These are phyloP conservation scores for Erebia aethiops DNA, from an alignment of 2,888 invertebrate species.

Conservation along the genomic window DNA sequence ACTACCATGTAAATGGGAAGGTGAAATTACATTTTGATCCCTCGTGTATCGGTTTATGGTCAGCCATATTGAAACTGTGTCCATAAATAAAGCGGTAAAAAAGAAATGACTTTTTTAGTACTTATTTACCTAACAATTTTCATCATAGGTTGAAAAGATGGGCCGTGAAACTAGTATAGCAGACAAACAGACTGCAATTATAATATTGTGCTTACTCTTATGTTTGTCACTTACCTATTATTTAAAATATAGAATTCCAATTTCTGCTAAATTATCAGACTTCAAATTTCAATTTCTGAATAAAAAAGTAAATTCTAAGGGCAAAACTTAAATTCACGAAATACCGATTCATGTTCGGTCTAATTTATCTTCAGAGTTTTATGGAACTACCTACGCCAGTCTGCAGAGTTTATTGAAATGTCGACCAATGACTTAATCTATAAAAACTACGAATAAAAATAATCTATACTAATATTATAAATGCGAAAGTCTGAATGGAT, in stretches of 20 bases:
- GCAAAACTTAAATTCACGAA: not conserved
- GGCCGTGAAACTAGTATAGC: too few species aligned
- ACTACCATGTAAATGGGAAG: constrained; percentile 62
- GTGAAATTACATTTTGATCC: constrained; percentile 44
- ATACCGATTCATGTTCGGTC: not conserved
- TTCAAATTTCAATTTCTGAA: not conserved
- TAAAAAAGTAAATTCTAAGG: not conserved
- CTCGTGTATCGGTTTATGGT: constrained; percentile 19
- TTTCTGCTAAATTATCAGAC: not conserved
- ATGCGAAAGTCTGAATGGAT: too few species aligned
- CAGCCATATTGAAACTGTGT: constrained; percentile 24
- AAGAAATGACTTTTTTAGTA: too few species aligned
- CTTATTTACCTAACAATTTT: not conserved
- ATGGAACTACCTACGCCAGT: too few species aligned
- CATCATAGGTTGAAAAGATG: too few species aligned
- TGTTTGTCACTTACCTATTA: not conserved
- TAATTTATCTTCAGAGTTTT: not conserved
- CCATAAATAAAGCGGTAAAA: constrained; percentile 13
- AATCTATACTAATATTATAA: too few species aligned
- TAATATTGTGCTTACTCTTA: too few species aligned
- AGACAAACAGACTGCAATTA: too few species aligned
- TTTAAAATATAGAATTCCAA: not conserved
- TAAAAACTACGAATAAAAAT: too few species aligned
- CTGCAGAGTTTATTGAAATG: too few species aligned
- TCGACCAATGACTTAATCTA: too few species aligned